A percentile compares a stretch with the other conserved stretches of the same genome.
phyloP scores from a whole-genome alignment of 2,113 vertebrate genomes.

The Amphilophus citrinellus region DNA sequence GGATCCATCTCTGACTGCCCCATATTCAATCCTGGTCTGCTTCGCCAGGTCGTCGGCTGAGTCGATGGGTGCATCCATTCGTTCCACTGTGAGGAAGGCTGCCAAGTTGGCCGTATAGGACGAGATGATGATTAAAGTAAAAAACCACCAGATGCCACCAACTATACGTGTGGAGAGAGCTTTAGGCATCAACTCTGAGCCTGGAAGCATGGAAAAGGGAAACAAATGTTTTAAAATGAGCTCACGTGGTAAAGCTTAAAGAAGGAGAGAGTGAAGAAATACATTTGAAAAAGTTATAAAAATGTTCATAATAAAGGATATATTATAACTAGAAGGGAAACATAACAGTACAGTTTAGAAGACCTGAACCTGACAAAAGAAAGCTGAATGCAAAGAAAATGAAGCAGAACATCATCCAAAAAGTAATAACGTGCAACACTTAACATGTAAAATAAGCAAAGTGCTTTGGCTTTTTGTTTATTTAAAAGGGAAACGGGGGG shows the following conservation, averaged over 20 bases:
- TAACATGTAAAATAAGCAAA: background rate
- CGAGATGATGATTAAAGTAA: constrained; percentile 98
- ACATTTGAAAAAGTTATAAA: background rate
- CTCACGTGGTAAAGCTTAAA: background rate
- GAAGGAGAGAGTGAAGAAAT: background rate
- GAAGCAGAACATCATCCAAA: background rate
- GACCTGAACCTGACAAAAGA: background rate
- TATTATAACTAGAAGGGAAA: background rate
- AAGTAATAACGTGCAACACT: background rate
- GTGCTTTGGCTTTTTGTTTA: background rate
- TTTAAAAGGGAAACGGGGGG: background rate
- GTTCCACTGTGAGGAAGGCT: constrained; percentile 96
- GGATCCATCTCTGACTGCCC: constrained; percentile 95
- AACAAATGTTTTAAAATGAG: constrained; percentile 22
- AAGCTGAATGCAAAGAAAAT: background rate
- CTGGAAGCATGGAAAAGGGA: constrained; percentile 73
- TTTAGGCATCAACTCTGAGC: constrained; percentile 98
- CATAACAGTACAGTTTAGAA: background rate
- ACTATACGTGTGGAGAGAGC: constrained; percentile 98
- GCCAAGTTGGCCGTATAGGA: constrained; percentile 99
- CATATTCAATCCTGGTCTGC: constrained; percentile 97
- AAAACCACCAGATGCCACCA: constrained; percentile 99
- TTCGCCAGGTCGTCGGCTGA: constrained; percentile 97
- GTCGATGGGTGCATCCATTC: constrained; percentile 98
- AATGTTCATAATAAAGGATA: background rate